Evolutionary conservation across 2,113 vertebrate genomes (phyloP), one percentile per base, ranked within the genome.

Genomic region (Podarcis muralis): DNA sequence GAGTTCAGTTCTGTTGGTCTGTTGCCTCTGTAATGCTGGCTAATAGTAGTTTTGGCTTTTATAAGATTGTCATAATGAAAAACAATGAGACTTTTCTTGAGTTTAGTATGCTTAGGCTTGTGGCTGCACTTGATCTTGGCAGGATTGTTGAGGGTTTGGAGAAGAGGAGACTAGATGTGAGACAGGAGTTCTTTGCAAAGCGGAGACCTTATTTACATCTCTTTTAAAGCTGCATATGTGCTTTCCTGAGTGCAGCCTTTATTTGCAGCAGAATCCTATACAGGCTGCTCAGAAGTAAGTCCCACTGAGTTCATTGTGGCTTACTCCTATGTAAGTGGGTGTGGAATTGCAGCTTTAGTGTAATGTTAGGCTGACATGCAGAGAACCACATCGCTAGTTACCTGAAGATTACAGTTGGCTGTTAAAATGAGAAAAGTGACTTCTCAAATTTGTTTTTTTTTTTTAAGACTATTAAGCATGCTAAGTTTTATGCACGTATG

Each of bases 351-450:
- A 62, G 59, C 4, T 15, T 62, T 18, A 16, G 59, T 62, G 59
- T 62, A 62, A 62, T 62, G 59, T 84, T 72, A 40, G 20, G 12
- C 23, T 20, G 15, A 23, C n/a, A 74, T 57, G 22, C 32, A 81
- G 18, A 82, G 22, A 37, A 37, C 20, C 59, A 66, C 59, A n/a
- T 57, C 5, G 30, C 18, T 7, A n/a, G 15, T 81, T 32, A n/a
- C 15, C 59, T 86, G 59, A 23, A 32, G 37, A 78, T 88, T 66
- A 4, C 40, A 71, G 84, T 35, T 90, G 13, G n/a, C 83, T 92
- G 25, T 89, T 88, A 76, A 83, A 83, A 92, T 66, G 37, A 89
- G 93, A 92, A 79, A 71, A 66, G 11, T 37, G 1, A 77, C 11
- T 2, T 78, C 30, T 37, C 62, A 66, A 48, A n/a, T 30, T 48